Evolutionary conservation across 2,113 vertebrate genomes (phyloP).

Genomic region (Lycaon pictus): DNA sequence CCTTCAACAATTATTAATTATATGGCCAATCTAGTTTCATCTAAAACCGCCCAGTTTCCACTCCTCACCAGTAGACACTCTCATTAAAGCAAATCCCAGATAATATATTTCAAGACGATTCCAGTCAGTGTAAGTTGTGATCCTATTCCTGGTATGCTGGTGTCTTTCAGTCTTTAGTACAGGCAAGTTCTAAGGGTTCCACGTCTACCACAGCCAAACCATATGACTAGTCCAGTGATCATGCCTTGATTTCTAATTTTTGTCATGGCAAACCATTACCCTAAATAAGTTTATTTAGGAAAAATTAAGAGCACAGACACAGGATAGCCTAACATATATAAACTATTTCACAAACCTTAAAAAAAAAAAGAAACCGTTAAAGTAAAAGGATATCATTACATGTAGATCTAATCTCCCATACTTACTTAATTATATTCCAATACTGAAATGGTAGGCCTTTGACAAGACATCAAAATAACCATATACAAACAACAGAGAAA

Average conservation of each 20-base stretch:
- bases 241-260: constrained; percentile 12
- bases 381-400: neutral
- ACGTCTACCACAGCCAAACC: neutral
- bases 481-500: neutral
- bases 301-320: constrained; percentile 9
- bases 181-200: neutral
- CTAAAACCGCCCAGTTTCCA: neutral
- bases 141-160: neutral
- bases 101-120: neutral
- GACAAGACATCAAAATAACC: constrained; percentile 18
- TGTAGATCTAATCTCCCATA: constrained; percentile 27
- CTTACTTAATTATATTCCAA: constrained; percentile 28
- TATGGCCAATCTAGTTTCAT: neutral
- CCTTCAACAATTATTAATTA: neutral
- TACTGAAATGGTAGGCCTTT: constrained; percentile 6
- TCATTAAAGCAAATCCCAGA: constrained; percentile 17
- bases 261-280: neutral
- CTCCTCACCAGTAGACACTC: neutral
- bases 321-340: neutral
- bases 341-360: constrained; percentile 13
- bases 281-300: neutral
- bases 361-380: neutral
- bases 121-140: neutral
- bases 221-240: neutral
- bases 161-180: neutral